Evolutionary conservation across 2,888 invertebrate species (phyloP).

Genomic region (Siphlonurus alternatus): DNA sequence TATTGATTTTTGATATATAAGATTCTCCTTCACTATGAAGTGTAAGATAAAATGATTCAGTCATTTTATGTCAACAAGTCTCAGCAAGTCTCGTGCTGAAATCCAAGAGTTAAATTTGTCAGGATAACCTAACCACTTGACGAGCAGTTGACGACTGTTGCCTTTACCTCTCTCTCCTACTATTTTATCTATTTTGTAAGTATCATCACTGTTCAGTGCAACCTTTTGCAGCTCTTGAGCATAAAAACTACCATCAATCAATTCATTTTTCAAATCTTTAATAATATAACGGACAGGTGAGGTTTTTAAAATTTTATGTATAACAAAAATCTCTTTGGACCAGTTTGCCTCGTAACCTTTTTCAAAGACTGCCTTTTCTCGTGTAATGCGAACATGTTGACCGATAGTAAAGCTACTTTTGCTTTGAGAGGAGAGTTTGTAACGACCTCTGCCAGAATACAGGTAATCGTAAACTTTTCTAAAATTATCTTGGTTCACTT

Average conservation of each 20-base stretch:
- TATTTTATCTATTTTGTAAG: conserved; percentile 16
- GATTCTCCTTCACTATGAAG: conserved; percentile 17
- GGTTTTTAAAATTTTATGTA: conserved; percentile 11
- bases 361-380: conserved; percentile 14
- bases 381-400: conserved; percentile 11
- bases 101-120: conserved; percentile 16
- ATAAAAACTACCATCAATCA: conserved; percentile 17
- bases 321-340: conserved; percentile 17
- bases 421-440: background rate
- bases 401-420: conserved; percentile 6
- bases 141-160: conserved; percentile 12
- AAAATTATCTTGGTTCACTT: background rate
- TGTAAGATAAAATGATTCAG: conserved; percentile 16
- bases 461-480: background rate
- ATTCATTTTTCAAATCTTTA: conserved; percentile 16
- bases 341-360: conserved; percentile 16
- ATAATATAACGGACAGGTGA: conserved; percentile 16
- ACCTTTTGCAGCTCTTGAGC: conserved; percentile 15
- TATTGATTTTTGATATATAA: conserved; percentile 17
- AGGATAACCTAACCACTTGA: conserved; percentile 18
- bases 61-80: conserved; percentile 6
- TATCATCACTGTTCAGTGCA: background rate
- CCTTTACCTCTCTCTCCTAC: conserved; percentile 11
- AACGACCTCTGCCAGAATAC: background rate
- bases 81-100: background rate